Evolutionary conservation across 1,140 invertebrate genomes (phyloP), one percentile per base, ranked within the genome.

Genomic region (Papilio aristodemus): DNA sequence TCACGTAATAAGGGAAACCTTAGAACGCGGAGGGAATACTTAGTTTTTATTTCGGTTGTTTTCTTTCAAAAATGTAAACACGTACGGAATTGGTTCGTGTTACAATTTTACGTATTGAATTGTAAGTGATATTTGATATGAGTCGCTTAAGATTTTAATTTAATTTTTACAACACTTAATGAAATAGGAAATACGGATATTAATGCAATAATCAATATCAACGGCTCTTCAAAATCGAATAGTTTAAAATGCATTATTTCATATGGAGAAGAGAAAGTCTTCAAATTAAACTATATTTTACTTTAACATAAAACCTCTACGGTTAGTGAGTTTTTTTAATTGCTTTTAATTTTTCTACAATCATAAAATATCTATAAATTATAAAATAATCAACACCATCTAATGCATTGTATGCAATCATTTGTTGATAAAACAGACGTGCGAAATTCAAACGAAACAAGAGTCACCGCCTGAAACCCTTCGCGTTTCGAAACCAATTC

Each of bases 401-500:
- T 10, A 1, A 37, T 7, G n/a, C 8, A 63, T 39, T 62, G 14
- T 63, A n/a, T 4, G 0, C 0, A 41, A 13, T 50, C 22, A 9
- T 36, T 36, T 36, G 41, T 66, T 66, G 25, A 50, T 66, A 14
- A 0, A n/a, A 32, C 11, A 14, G 57, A 57, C 57, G 25, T 59
- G 46, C 71, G 54, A 71, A 68, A 68, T 71, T 46, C 43, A 58
- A 27, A 57, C 60, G 62, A 62, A 68, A 68, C 58, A 27, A 38
- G 66, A 39, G 71, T 58, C 62, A 54, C 63, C 57, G 64, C 58
- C 66, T 71, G 74, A 73, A 75, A 68, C 72, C 79, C 72, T 81
- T 81, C 72, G 74, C 68, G 43, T 69, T 54, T 63, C 60, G 59
- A 72, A 72, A 78, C 71, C 79, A 81, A 81, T 81, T 75, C 77